Evolutionary conservation across 2,797 vertebrate species (phyloP).

Genomic region (Eleutherodactylus coqui): DNA sequence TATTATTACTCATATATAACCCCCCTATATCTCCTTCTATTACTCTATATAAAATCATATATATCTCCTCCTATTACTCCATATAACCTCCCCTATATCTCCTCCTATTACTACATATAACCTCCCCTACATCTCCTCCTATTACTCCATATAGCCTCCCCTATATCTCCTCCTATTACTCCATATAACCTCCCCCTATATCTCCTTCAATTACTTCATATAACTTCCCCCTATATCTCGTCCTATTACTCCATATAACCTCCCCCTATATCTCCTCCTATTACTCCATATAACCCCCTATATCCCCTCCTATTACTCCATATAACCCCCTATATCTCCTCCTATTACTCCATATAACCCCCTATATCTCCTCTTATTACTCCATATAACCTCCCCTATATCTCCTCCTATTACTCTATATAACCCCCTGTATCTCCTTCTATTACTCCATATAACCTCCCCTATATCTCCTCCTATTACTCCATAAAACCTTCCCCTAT

Average conservation of each 20-base stretch:
- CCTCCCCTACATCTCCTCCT: conserved; percentile 8
- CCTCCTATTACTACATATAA: conserved; percentile 5
- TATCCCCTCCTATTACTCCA: conserved; percentile 4
- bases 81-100: conserved; percentile 9
- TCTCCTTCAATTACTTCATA: conserved; percentile 3
- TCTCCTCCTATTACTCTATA: conserved; percentile 26
- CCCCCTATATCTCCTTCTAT: conserved; percentile 4
- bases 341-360: conserved; percentile 12
- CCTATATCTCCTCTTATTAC: not conserved
- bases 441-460: conserved; percentile 36
- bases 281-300: not conserved
- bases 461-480: conserved; percentile 2
- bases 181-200: not conserved
- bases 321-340: not conserved
- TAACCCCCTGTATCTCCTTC: conserved; percentile 20
- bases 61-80: conserved; percentile 7
- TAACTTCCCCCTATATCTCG: conserved; percentile 2
- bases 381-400: conserved; percentile 40
- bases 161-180: conserved; percentile 8
- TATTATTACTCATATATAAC: not conserved
- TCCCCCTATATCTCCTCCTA: conserved; percentile 22
- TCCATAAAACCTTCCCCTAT: conserved; percentile 2
- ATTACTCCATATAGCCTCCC: not conserved
- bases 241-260: not conserved
- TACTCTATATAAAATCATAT: not conserved